A percentile compares a stretch with the other conserved stretches of the same genome.
Conservation (phyloP, 2,888 invertebrate genomes). For the Alloscopus bannaensis region DNA sequence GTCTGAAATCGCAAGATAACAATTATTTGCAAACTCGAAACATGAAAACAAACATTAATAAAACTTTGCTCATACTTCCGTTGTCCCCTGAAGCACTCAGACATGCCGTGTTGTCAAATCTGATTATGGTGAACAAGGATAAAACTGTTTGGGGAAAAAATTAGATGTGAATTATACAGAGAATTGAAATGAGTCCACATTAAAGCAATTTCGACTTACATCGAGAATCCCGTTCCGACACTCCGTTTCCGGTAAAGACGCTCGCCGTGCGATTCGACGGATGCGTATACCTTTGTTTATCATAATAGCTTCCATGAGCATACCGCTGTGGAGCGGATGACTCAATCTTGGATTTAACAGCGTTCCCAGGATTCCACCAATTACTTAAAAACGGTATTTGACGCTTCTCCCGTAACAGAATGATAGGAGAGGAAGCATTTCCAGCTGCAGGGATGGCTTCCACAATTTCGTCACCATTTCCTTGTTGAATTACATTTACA, state of each 20-base stretch:
- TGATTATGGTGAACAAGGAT: conserved; percentile 87
- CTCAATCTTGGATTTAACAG: conserved; percentile 35
- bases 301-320: conserved; percentile 3
- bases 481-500: conserved; percentile 29
- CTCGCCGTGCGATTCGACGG: conserved; percentile 32
- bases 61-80: conserved; percentile 78
- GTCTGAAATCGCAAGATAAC: background rate
- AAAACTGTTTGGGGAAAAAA: conserved; percentile 80
- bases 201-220: conserved; percentile 30
- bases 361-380: conserved; percentile 62
- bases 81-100: conserved; percentile 85
- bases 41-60: background rate
- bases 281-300: conserved; percentile 8
- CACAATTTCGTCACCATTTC: conserved; percentile 44
- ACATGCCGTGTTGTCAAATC: conserved; percentile 86
- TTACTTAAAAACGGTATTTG: conserved; percentile 70
- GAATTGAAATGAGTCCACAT: background rate
- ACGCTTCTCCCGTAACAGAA: conserved; percentile 55
- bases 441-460: conserved; percentile 48
- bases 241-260: conserved; percentile 40
- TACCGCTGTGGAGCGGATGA: conserved; percentile 25
- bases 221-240: conserved; percentile 64
- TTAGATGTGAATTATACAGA: background rate
- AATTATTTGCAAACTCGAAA: background rate
- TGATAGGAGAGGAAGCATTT: conserved; percentile 20